Conservation (phyloP, 1,140 invertebrate genomes). For the Hypothenemus hampei region DNA sequence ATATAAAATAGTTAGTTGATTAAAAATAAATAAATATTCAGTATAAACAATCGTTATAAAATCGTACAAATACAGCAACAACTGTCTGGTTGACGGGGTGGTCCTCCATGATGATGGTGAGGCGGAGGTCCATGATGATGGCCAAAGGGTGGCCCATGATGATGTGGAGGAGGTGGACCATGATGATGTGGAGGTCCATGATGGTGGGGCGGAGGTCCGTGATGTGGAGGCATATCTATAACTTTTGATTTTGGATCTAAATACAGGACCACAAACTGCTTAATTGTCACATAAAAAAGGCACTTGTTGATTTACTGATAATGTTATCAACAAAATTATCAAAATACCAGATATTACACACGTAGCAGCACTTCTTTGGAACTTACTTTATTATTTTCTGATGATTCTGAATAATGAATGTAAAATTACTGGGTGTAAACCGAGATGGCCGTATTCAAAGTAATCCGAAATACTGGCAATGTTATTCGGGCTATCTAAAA, state of each 20-base stretch:
- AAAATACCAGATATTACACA: not conserved
- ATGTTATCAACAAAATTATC: not conserved
- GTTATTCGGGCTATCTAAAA: not conserved
- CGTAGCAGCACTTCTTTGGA: not conserved
- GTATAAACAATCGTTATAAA: not conserved
- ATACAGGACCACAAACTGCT: too few species aligned
- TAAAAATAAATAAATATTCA: not conserved
- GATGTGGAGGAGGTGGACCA: not conserved
- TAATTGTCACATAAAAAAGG: too few species aligned
- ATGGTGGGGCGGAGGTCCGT: not conserved
- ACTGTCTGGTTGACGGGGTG: not conserved
- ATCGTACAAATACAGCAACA: conserved; percentile 3
- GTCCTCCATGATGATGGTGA: too few species aligned
- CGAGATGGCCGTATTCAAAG: too few species aligned
- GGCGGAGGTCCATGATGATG: too few species aligned
- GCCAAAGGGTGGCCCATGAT: not conserved
- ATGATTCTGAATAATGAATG: not conserved
- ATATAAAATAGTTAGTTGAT: too few species aligned
- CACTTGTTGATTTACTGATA: not conserved
- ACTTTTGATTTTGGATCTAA: not conserved
- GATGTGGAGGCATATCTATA: not conserved
- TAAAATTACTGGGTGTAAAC: not conserved
- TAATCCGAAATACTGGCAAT: not conserved
- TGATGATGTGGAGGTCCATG: conserved; percentile 2
- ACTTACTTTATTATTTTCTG: not conserved